Evolutionary conservation across 1,140 invertebrate species (phyloP), one percentile per base, ranked within the genome.

Genomic region (Formica exsecta): DNA sequence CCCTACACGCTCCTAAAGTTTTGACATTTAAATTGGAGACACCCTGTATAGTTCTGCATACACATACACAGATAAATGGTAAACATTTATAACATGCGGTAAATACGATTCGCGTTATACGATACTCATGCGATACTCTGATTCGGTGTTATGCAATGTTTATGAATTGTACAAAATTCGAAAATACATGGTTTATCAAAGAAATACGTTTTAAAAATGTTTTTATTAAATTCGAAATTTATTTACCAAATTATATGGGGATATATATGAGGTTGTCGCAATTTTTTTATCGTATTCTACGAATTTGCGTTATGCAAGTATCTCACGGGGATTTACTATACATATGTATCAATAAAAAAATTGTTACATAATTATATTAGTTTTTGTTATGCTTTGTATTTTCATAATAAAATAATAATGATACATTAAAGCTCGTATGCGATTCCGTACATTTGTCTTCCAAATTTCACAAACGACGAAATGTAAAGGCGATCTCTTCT

Each of bases 211-310:
- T n/a, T n/a, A 8, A 41, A 41, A 48, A 48, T 51, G 0, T 51
- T 51, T 51, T 19, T 16, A 51, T 51, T 51, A 51, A 51, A 71
- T n/a, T 71, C 51, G 19, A 9, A 51, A 51, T 70, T 70, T 32
- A 51, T 71, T 29, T 54, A 71, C 4, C 8, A 29, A 9, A 2
- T 71, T 51, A 32, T 9, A 51, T 5, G 4, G 22, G 2, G 4
- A 41, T 66, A 38, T 65, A 38, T 65, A 65, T 8, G n/a, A 64
- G n/a, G 9, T 36, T 51, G 8, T 36, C 25, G 19, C 11, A 71
- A 32, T 32, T 54, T 71, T 51, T 54, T 71, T 71, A 54, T 3
- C 25, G 32, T 3, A 8, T 32, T 51, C 32, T 32, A 13, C 13
- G 11, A 70, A 48, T 22, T n/a, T 9, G 13, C 16, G 2, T 51